These are phyloP conservation scores for Pedetes capensis DNA, from an alignment of 2,113 vertebrate genomes.

Conservation along the genomic window DNA sequence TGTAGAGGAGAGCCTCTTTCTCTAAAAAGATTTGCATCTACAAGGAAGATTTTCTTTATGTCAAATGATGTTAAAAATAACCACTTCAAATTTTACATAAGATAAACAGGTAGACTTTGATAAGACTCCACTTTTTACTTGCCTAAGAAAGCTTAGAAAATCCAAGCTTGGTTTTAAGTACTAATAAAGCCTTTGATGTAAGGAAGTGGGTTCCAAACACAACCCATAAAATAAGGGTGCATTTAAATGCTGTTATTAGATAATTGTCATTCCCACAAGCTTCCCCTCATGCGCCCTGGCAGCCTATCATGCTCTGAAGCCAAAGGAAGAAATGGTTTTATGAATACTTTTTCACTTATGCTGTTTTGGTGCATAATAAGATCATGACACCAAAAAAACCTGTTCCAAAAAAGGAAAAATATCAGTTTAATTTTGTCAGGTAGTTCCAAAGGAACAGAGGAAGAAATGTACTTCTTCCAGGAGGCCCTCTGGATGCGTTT, in stretches of 20 bases:
- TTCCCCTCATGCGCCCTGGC: conserved; percentile 68
- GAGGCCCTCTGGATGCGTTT: conserved; percentile 39
- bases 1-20: neutral
- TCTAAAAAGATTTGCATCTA: neutral
- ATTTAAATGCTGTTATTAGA: conserved; percentile 67
- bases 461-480: conserved; percentile 60
- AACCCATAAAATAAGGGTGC: conserved; percentile 72
- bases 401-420: conserved; percentile 71
- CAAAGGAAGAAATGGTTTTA: conserved; percentile 72
- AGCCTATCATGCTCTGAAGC: conserved; percentile 64
- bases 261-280: conserved; percentile 72
- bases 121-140: conserved; percentile 57
- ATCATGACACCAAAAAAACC: conserved; percentile 51
- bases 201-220: conserved; percentile 64
- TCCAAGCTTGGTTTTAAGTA: conserved; percentile 72
- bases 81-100: conserved; percentile 15
- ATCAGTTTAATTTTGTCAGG: conserved; percentile 50
- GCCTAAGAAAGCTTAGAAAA: conserved; percentile 63
- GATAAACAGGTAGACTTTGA: neutral
- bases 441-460: conserved; percentile 35
- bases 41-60: neutral
- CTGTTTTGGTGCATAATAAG: conserved; percentile 61
- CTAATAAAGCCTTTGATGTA: conserved; percentile 66
- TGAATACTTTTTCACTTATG: conserved; percentile 55
- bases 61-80: conserved; percentile 55